These are phyloP conservation scores for Coranthus polyacanthus DNA, from an alignment of 2,797 vertebrate genomes.

Conservation along the genomic window DNA sequence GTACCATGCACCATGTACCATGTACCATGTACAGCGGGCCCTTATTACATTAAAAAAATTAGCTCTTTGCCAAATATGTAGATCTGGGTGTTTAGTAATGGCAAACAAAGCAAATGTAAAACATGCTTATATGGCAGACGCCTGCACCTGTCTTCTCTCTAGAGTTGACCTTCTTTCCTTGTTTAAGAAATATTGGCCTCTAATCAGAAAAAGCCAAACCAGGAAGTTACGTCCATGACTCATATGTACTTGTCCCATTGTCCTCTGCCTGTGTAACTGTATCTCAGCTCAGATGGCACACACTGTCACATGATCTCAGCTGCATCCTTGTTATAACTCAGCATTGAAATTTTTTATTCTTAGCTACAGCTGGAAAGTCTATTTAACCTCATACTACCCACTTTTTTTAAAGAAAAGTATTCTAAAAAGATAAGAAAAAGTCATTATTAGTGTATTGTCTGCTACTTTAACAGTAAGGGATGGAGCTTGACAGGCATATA, in stretches of 20 bases:
- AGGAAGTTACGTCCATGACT: conserved; percentile 11
- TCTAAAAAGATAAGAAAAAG: not conserved
- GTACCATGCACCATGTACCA: too few relatives aligned
- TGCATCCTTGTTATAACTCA: conserved; percentile 36
- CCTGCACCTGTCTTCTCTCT: conserved; percentile 3
- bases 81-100: too few relatives aligned
- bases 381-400: conserved; percentile 12
- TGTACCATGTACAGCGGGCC: too few relatives aligned
- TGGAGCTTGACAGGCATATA: conserved; percentile 5
- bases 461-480: conserved; percentile 23
- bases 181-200: not conserved
- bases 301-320: conserved; percentile 45
- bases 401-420: not conserved
- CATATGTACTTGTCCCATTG: conserved; percentile 35
- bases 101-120: conserved; percentile 19
- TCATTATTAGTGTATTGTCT: not conserved
- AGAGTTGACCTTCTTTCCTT: too few relatives aligned
- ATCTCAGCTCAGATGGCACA: conserved; percentile 24
- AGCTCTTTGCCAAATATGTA: too few relatives aligned
- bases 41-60: too few relatives aligned
- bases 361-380: not conserved
- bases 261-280: conserved; percentile 56
- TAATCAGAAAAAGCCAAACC: conserved; percentile 7
- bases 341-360: conserved; percentile 1
- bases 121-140: conserved; percentile 13